Conservation (phyloP, 2,113 vertebrate species). For the Beaufortia kweichowensis region DNA sequence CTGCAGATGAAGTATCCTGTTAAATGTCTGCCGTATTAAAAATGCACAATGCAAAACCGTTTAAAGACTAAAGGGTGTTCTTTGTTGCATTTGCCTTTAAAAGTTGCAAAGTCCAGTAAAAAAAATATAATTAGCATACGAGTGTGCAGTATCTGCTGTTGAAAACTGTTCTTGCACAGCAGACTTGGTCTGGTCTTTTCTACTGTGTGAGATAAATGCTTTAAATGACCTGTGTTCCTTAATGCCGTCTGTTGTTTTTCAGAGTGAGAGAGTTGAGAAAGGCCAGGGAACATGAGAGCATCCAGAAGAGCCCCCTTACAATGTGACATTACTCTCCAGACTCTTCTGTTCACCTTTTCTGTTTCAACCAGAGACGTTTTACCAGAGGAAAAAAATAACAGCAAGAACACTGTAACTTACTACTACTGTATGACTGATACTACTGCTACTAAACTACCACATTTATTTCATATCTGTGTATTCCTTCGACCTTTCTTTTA, state of each 20-base stretch:
- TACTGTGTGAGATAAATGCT: conserved; percentile 19
- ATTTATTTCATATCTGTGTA: conserved; percentile 70
- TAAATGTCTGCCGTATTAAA: no score
- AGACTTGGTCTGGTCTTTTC: neutral
- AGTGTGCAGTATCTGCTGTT: conserved; percentile 4
- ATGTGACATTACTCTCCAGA: conserved; percentile 98
- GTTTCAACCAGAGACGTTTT: conserved; percentile 97
- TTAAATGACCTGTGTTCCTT: conserved; percentile 56
- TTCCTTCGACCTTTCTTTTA: conserved; percentile 73
- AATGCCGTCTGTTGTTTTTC: conserved; percentile 69
- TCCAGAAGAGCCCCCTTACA: conserved; percentile 90
- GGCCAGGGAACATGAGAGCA: conserved; percentile 99
- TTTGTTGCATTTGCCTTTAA: no score
- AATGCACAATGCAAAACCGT: no score
- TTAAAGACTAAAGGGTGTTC: no score
- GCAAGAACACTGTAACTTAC: conserved; percentile 82
- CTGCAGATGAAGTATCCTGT: neutral
- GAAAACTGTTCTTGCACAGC: neutral
- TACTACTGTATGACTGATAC: conserved; percentile 66
- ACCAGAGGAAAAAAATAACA: conserved; percentile 77
- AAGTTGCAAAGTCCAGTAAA: neutral
- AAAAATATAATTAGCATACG: no score
- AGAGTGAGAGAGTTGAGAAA: conserved; percentile 99
- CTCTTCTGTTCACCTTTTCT: conserved; percentile 87
- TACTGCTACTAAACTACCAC: conserved; percentile 67